Base-by-base conservation (phyloP, 2,888 invertebrate species). In the Ophion slaviceki region DNA sequence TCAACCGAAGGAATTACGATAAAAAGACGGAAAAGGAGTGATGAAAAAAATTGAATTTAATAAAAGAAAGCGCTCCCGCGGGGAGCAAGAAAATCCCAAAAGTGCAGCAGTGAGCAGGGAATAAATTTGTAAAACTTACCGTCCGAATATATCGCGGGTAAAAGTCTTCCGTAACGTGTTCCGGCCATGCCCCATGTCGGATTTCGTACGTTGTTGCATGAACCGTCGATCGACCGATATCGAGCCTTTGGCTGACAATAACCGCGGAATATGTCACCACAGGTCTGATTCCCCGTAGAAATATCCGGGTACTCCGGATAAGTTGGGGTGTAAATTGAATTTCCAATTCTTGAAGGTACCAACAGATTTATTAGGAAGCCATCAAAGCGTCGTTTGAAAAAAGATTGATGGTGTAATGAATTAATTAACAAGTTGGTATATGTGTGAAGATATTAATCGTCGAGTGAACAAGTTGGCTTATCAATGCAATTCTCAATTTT, bases 171-270 rank as follows among this genome's bases (percentile, higher is more conserved):
- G 87, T 97, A 97, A 67, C 96, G 96, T 0, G 96, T 96, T 90
- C 97, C 96, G 0, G 97, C 96, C 75, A 95, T 95, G 17, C 99
- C 99, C 96, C 97, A 96, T 8, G 96, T 95, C 0, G 99, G 98
- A 88, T 97, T 96, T 84, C 96, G 95, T 72, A 97, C 94, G 94
- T 99, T 99, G 94, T 99, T 99, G 93, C 99, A 99, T 0, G 98
- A 96, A 0, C 99, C 99, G 93, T 99, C 99, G 86, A 97, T 95
- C 0, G 97, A 95, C 67, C 97, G 95, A 93, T 98, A 99, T 75
- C 96, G 95, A 0, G 95, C 94, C 53, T 95, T 94, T 14, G 94
- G 90, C 87, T 96, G 95, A 86, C 47, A 79, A 28, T 80, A 78
- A 7, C 78, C 80, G 36, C 57, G 72, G 66, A 83, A 86, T 66